Evolutionary conservation across 2,113 vertebrate genomes (phyloP).

Genomic region (Sphaerodactylus townsendi): DNA sequence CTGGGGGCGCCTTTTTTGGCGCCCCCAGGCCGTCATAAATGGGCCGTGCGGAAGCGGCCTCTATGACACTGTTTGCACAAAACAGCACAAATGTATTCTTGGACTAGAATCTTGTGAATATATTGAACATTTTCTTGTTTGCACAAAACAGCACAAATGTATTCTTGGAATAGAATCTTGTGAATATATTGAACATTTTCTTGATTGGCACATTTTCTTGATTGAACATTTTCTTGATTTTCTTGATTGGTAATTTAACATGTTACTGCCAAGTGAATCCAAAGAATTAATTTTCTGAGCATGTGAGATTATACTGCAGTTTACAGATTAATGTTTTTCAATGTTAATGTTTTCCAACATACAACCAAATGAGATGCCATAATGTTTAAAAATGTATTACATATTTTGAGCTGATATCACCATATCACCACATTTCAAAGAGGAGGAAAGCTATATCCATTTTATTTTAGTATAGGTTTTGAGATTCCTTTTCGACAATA

Average conservation of each 20-base stretch:
- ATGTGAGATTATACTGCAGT: background rate
- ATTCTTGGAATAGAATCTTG: fast-evolving
- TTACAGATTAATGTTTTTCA: background rate
- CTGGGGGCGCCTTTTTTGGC: too few relatives aligned
- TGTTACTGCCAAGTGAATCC: constrained; percentile 3
- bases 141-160: constrained; percentile 20
- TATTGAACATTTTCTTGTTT: background rate
- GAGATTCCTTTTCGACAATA: too few relatives aligned
- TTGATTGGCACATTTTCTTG: background rate
- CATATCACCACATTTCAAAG: background rate
- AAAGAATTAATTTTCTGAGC: background rate
- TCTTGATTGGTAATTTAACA: background rate
- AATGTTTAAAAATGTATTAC: background rate
- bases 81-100: background rate
- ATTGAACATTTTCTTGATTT: background rate
- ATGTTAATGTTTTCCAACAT: background rate
- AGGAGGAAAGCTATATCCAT: background rate
- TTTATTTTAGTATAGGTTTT: background rate
- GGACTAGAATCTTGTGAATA: fast-evolving
- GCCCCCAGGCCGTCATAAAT: too few relatives aligned
- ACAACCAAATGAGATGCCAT: background rate
- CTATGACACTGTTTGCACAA: constrained; percentile 15
- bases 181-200: background rate
- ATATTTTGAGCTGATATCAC: background rate
- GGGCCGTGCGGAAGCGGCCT: too few relatives aligned